These are phyloP conservation scores for Rhombomys opimus DNA, from an alignment of 2,113 vertebrate species.

Conservation along the genomic window DNA sequence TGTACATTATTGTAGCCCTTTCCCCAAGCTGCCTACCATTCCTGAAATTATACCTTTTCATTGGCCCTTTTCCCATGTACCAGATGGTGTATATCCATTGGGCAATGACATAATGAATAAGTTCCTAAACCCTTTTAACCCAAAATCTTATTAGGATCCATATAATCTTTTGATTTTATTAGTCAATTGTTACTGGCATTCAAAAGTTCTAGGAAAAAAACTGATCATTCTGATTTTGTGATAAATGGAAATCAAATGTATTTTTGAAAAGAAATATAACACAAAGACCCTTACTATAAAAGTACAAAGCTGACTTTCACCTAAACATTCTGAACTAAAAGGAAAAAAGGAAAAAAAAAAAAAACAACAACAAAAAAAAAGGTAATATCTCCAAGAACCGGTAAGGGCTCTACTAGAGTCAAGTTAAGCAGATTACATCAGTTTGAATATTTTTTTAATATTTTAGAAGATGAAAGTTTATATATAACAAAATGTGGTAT, in stretches of 20 bases:
- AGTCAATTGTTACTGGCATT: background rate
- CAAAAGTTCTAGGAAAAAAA: slow-evolving; percentile 4
- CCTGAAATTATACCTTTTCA: background rate
- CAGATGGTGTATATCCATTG: background rate
- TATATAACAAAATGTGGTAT: background rate
- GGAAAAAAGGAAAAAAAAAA: too few relatives aligned
- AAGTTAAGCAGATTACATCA: slow-evolving; percentile 4
- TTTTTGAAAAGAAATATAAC: background rate
- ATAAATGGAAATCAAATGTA: background rate
- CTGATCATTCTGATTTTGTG: background rate
- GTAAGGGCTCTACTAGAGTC: background rate
- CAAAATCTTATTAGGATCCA: background rate
- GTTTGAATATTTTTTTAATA: slow-evolving; percentile 18
- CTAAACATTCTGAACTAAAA: background rate
- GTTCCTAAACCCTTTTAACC: slow-evolving; percentile 1
- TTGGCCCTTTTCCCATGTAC: background rate
- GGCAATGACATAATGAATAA: background rate
- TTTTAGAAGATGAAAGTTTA: background rate
- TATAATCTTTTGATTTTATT: background rate
- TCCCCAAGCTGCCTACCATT: background rate
- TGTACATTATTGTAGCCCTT: background rate
- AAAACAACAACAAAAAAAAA: too few relatives aligned
- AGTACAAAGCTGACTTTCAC: slow-evolving; percentile 37
- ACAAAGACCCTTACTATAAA: background rate
- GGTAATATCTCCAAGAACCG: background rate